Evolutionary conservation across 2,113 vertebrate genomes (phyloP).

Genomic region (Ochotona curzoniae): DNA sequence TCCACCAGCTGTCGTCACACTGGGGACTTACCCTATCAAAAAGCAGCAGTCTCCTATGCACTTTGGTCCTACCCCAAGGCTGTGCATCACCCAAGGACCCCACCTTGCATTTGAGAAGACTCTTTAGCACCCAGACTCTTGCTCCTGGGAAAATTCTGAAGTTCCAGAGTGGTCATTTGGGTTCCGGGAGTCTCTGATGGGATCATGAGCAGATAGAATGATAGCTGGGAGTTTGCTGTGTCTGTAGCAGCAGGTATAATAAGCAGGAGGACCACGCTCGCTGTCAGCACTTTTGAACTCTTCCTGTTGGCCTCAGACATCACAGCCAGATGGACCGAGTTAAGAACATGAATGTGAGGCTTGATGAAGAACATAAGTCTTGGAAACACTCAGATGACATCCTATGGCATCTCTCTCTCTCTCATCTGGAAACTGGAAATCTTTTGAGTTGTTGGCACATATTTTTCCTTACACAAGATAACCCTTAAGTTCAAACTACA

Average conservation of each 20-base stretch:
- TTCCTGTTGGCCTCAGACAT: not conserved
- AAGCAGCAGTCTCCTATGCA: not conserved
- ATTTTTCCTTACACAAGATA: not conserved
- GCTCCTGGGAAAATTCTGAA: not conserved
- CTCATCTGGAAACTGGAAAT: not conserved
- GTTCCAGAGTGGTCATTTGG: not conserved
- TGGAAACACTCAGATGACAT: not conserved
- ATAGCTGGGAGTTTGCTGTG: not conserved
- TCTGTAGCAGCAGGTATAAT: not conserved
- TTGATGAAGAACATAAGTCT: not conserved
- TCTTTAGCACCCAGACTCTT: not conserved
- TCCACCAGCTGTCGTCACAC: not conserved
- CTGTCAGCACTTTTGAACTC: not conserved
- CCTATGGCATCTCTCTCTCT: fast-evolving
- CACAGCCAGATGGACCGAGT: too few species aligned
- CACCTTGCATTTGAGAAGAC: not conserved
- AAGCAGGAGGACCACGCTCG: too few species aligned
- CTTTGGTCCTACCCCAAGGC: not conserved
- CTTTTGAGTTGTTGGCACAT: not conserved
- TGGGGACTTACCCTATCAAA: not conserved
- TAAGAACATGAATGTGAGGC: not conserved
- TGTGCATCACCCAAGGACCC: not conserved
- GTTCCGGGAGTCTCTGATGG: not conserved
- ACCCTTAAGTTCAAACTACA: not conserved
- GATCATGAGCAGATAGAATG: not conserved